Evolutionary conservation across 2,113 vertebrate genomes (phyloP).

Genomic region (Meriones unguiculatus): DNA sequence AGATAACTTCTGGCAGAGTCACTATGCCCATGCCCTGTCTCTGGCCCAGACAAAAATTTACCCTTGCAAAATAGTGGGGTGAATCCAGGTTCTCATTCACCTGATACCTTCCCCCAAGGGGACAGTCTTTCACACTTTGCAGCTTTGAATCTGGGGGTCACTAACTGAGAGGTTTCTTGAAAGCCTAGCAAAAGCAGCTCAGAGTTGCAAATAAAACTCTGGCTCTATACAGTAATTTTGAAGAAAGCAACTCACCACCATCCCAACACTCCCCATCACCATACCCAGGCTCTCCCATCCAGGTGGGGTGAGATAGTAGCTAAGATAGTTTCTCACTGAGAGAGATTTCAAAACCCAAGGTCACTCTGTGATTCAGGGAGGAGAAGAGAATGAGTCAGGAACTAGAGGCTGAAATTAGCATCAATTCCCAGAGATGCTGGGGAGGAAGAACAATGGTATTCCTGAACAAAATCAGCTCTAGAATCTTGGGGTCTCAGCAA

Average conservation of each 20-base stretch:
- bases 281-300: neutral
- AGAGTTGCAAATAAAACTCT: slow-evolving; percentile 27
- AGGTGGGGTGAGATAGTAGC: neutral
- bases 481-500: slow-evolving; percentile 69
- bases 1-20: slow-evolving; percentile 1
- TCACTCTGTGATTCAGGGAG: slow-evolving; percentile 72
- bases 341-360: slow-evolving; percentile 73
- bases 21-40: neutral
- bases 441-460: slow-evolving; percentile 61
- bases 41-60: neutral
- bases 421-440: slow-evolving; percentile 67
- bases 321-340: slow-evolving; percentile 42
- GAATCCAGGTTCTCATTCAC: neutral
- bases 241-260: slow-evolving; percentile 15
- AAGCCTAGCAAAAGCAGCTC: slow-evolving; percentile 3
- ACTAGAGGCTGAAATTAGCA: slow-evolving; percentile 78
- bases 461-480: slow-evolving; percentile 61
- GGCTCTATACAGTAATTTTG: slow-evolving; percentile 50
- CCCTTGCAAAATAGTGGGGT: neutral
- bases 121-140: neutral
- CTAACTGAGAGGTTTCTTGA: slow-evolving; percentile 29
- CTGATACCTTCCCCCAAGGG: neutral
- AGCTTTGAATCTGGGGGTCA: neutral
- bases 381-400: slow-evolving; percentile 78
- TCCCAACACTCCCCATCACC: neutral